A percentile compares a stretch with the other conserved stretches of the same genome.
Evolutionary conservation across 2,888 invertebrate genomes (phyloP).

Genomic region (Listrodromus nycthemerus): DNA sequence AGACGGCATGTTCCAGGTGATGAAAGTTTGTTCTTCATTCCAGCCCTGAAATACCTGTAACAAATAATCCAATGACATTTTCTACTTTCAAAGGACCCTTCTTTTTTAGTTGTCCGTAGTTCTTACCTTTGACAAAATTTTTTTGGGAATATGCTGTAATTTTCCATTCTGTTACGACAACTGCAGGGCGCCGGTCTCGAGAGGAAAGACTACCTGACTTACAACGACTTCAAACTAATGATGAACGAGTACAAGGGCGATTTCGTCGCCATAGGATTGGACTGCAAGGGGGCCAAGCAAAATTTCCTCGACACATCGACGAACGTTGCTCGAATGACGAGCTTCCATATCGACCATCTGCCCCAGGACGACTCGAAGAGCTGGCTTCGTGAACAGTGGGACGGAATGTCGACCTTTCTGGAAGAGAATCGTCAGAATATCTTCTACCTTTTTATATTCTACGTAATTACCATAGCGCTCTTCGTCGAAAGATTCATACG

Average conservation of each 20-base stretch:
- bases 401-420: conserved; percentile 94
- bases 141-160: neutral
- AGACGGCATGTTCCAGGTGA: conserved; percentile 95
- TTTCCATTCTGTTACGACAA: neutral
- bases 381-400: conserved; percentile 92
- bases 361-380: conserved; percentile 87
- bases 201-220: conserved; percentile 95
- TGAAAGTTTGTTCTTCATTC: conserved; percentile 52
- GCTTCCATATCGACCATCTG: conserved; percentile 92
- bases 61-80: neutral
- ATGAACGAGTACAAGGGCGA: conserved; percentile 99
- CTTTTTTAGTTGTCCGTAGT: too few relatives aligned
- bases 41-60: neutral
- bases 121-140: neutral
- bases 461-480: conserved; percentile 96
- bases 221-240: conserved; percentile 96
- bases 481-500: conserved; percentile 98
- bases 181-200: conserved; percentile 93
- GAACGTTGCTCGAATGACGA: conserved; percentile 97
- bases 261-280: conserved; percentile 96
- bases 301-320: conserved; percentile 97
- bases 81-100: too few relatives aligned
- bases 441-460: conserved; percentile 97
- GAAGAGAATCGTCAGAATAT: conserved; percentile 98
- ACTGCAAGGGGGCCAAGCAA: conserved; percentile 97